These are phyloP conservation scores for Helicoverpa zea DNA, from an alignment of 1,140 invertebrate genomes.

Conservation along the genomic window DNA sequence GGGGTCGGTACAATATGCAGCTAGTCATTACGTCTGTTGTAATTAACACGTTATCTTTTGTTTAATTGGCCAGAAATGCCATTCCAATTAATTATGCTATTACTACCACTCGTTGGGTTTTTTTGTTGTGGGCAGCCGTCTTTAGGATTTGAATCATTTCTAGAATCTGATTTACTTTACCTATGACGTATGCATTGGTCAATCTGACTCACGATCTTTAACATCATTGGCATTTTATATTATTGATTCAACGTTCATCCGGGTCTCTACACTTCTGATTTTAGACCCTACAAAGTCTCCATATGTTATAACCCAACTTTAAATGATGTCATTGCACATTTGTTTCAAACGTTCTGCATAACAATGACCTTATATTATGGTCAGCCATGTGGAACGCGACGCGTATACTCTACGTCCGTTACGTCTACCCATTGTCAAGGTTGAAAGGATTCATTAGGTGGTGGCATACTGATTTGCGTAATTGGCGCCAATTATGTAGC, in stretches of 20 bases:
- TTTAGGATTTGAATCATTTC: too few species aligned
- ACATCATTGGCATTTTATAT: too few species aligned
- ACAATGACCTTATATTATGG: slow-evolving; percentile 47
- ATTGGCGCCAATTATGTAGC: slow-evolving; percentile 30
- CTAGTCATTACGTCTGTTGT: neutral
- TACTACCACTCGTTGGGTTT: too few species aligned
- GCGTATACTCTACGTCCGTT: slow-evolving; percentile 28
- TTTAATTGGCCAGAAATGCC: neutral
- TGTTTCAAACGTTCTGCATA: slow-evolving; percentile 22
- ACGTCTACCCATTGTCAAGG: slow-evolving; percentile 46
- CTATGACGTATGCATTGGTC: neutral
- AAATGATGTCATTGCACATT: slow-evolving; percentile 17
- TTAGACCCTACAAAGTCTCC: neutral
- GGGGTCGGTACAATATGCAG: too few species aligned
- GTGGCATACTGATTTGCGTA: slow-evolving; percentile 17
- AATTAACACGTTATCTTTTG: neutral
- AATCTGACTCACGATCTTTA: neutral
- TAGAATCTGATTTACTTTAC: too few species aligned
- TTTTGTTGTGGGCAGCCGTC: too few species aligned
- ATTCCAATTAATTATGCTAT: too few species aligned
- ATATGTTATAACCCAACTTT: neutral
- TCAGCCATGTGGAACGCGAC: slow-evolving; percentile 35
- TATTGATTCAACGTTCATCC: too few species aligned
- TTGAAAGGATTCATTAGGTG: slow-evolving; percentile 46
- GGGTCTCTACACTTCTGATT: too few species aligned